Evolutionary conservation across 2,888 invertebrate species (phyloP), one percentile per base, ranked within the genome.

Genomic region (Myathropa florea): DNA sequence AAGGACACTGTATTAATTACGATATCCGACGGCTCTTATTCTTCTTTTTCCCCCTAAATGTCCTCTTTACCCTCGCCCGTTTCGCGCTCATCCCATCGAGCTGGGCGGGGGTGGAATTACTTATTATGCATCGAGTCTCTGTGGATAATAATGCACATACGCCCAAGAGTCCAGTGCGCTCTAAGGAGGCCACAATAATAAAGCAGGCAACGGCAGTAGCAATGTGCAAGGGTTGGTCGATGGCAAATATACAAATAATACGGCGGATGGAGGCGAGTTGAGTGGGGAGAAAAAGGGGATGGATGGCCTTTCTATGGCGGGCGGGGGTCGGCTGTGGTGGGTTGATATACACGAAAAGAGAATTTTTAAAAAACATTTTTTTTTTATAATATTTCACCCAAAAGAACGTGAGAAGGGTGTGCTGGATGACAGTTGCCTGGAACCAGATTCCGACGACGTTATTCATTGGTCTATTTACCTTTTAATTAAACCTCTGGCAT

Each of bases 1-100:
- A 85, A 85, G 72, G 81, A 85, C 81, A 77, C 81, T 84, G 76
- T 85, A 55, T 72, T 85, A 85, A 85, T 85, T 85, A 77, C 81
- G 81, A 76, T 77, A 67, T 76, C 76, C 76, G 67, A 71, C 70
- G 81, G 57, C 26, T 64, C 30, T 67, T 75, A 21, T 21, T 64
- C 30, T 68, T 70, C 28, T 63, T 63, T 63, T 28, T n/a, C 18
- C 30, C 10, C 39, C 28, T 63, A 7, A 57, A 14, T 57, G 57
- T n/a, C 33, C n/a, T 70, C 24, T 57, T 36, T 30, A 36, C 24
- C 14, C 0, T 24, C 24, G 1, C 63, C 53, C 28, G 26, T 59
- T 53, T 33, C 36, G 21, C n/a, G 39, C 36, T 75, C 39, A 3
- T 2, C 26, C 28, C 60, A 28, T 26, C 46, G n/a, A 18, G 18